Base-by-base conservation (phyloP, 1,140 invertebrate species). In the Geopemphigus sp. region DNA sequence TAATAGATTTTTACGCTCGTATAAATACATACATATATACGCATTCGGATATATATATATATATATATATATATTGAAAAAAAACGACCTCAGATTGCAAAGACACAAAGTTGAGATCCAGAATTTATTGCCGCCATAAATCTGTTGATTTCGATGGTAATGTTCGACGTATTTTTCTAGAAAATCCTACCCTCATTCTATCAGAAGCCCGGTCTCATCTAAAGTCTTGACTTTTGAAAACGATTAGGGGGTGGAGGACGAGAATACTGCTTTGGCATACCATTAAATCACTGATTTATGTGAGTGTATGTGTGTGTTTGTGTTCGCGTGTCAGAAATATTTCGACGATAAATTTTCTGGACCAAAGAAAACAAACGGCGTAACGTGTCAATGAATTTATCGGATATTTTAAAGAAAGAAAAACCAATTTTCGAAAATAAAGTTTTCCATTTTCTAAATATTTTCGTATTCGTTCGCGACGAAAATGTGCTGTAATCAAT, bases 261-360 rank as follows among this genome's bases (percentile, higher is more conserved):
- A 66, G 63, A 45, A 50, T 50, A n/a, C 19, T 50, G 45, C n/a
- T 0, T 68, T 1, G 66, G 66, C 66, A 68, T 68, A 50, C 66
- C 66, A 68, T 68, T 68, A 68, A 68, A 68, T 68, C 66, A 68
- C 66, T 50, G 66, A 68, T 68, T 68, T 68, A 22, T 68, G 22
- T 68, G 66, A 4, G 32, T 39, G 32, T 39, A 8, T 39, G 32
- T 39, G 32, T 39, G 32, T 39, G 32, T 8, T 3, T 8, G 45
- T 50, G 22, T 50, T 39, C 15, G 45, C 26, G 66, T 50, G 66
- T 50, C 45, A 4, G 66, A 39, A 68, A 68, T 50, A 68, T 68
- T 50, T 68, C 45, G 32, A 26, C 66, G 6, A 68, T 68, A 68
- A 68, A 68, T 68, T 68, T 26, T 50, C 39, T 17, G 15, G 15